Evolutionary conservation across 1,140 invertebrate genomes (phyloP), one percentile per base, ranked within the genome.

Genomic region (Saccostrea glomerata): DNA sequence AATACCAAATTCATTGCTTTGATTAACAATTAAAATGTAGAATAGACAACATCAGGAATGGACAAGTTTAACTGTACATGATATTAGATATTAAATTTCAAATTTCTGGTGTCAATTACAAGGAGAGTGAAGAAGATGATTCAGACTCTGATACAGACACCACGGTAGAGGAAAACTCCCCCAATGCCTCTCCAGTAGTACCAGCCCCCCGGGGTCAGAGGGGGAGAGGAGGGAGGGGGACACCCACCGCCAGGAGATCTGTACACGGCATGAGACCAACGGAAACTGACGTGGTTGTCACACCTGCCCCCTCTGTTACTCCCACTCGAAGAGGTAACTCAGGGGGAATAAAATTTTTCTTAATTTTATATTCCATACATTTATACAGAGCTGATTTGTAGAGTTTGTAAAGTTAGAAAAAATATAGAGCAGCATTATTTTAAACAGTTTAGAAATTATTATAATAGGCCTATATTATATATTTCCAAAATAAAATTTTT

Each of bases 101-200:
- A 20, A 55, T 54, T 6, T 55, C 82, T 17, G 7, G 9, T 55
- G 15, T n/a, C 54, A 40, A 11, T 23, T 84, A 13, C n/a, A 54
- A 84, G 82, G 82, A 55, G 36, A 55, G 82, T 84, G 82, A 84
- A 84, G 40, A 84, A 4, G 54, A 82, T 82, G 73, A 84, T 55
- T 84, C 82, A 15, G 82, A 84, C 70, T 30, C 25, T 9, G 82
- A 55, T 3, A 30, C 82, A 84, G 54, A 54, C 11, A 84, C 23
- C 17, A 84, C 82, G 20, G 54, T 84, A 55, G 82, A 84, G 47
- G 82, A 84, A 54, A 54, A 54, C 11, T 55, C 82, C 11, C 82
- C 82, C 13, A 55, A 54, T 84, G 40, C 40, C 47, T 30, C 36
- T n/a, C 82, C 40, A 3, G 70, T 77, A 36, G 23, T 30, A 15